Conservation (phyloP, 2,113 vertebrate genomes). For the Craseonycteris thonglongyai region DNA sequence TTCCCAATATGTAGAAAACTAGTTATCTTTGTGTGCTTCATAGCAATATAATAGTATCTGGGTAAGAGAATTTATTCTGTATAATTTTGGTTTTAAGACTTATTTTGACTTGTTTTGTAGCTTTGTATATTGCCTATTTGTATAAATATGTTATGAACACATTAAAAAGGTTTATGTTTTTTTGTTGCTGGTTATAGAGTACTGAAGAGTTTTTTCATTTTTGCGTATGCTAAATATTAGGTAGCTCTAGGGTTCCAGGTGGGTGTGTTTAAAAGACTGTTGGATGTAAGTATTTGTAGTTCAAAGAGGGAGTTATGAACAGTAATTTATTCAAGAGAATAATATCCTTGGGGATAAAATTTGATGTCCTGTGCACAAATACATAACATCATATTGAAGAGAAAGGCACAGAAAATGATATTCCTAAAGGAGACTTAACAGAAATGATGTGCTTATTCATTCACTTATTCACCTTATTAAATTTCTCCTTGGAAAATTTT, state of each 20-base stretch:
- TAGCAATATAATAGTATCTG: not conserved
- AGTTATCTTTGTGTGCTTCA: not conserved
- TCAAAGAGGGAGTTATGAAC: not conserved
- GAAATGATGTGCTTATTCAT: not conserved
- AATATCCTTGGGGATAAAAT: not conserved
- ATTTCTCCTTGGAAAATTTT: not conserved
- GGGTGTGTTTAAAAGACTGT: not conserved
- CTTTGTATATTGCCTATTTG: not conserved
- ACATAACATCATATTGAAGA: not conserved
- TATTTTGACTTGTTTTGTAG: not conserved
- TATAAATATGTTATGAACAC: not conserved
- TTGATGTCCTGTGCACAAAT: not conserved
- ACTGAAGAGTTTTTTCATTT: not conserved
- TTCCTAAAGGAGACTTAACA: not conserved
- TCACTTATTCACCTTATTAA: not conserved
- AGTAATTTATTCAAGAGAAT: not conserved
- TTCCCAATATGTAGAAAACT: not conserved
- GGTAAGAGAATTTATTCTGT: not conserved
- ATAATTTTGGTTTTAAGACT: not conserved
- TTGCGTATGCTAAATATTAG: not conserved
- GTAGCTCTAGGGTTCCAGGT: not conserved
- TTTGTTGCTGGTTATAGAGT: not conserved
- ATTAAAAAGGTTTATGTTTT: not conserved
- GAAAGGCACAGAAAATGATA: not conserved
- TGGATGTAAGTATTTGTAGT: not conserved